Conservation (phyloP, 2,888 invertebrate species). For the Chaetoderma sp. region DNA sequence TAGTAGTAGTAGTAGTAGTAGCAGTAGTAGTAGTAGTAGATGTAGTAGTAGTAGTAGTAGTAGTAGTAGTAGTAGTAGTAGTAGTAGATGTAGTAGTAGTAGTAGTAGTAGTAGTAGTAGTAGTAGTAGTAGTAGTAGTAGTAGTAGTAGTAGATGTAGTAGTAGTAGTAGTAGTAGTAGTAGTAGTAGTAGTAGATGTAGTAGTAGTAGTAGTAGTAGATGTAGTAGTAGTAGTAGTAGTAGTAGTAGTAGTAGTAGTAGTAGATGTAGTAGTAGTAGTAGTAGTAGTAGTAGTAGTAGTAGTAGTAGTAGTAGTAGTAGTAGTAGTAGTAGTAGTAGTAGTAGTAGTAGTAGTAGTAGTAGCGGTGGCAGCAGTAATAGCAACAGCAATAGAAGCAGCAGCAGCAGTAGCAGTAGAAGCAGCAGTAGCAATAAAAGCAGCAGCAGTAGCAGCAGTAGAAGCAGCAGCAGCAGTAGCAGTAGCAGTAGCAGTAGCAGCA, state of each 20-base stretch:
- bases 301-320: conserved; percentile 10
- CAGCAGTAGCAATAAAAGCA: no score
- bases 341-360: background rate
- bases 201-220: background rate
- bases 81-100: conserved; percentile 4
- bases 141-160: background rate
- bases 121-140: background rate
- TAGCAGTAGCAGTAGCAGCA: no score
- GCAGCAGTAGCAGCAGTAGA: no score
- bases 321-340: conserved; percentile 11
- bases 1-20: background rate
- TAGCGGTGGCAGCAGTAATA: background rate
- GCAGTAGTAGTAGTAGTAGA: background rate
- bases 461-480: no score
- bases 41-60: background rate
- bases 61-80: conserved; percentile 12
- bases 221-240: background rate
- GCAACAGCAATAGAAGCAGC: no score
- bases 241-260: background rate
- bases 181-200: background rate
- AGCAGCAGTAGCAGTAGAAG: no score
- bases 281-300: conserved; percentile 11
- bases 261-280: background rate
- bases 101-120: conserved; percentile 12
- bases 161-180: conserved; percentile 6